phyloP scores from a whole-genome alignment of 2,888 invertebrate species.

The Dasypolia templi region DNA sequence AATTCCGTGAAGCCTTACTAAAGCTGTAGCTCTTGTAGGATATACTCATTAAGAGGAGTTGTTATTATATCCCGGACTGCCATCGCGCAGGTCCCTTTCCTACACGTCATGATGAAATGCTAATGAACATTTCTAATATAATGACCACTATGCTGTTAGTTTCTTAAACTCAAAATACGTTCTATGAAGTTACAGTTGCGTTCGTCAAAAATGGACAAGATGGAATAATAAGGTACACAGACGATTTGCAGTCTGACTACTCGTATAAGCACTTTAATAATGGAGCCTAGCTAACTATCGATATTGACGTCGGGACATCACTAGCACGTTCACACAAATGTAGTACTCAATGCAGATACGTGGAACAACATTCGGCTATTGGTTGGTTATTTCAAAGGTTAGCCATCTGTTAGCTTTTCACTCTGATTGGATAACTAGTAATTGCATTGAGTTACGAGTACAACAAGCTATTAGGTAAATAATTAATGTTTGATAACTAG shows the following conservation, averaged over 20 bases:
- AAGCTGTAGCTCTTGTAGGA: background rate
- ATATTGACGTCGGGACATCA: constrained; percentile 24
- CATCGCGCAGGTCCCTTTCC: background rate
- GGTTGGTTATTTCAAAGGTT: constrained; percentile 48
- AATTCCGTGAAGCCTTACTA: background rate
- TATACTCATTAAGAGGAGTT: background rate
- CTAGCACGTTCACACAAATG: constrained; percentile 24
- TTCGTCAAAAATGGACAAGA: background rate
- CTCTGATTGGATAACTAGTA: constrained; percentile 19
- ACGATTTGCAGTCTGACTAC: background rate
- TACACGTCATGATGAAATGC: background rate
- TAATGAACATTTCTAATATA: background rate
- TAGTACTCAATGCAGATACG: constrained; percentile 52
- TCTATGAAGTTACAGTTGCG: background rate
- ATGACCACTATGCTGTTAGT: background rate
- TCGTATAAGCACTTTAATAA: background rate
- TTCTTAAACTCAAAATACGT: background rate
- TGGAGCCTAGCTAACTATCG: background rate
- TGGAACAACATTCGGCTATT: constrained; percentile 47
- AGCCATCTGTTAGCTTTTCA: background rate
- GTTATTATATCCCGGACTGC: background rate
- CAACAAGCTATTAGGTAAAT: background rate
- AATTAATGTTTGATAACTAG: background rate
- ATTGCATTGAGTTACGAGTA: background rate
- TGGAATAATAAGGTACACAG: background rate